Evolutionary conservation across 2,888 invertebrate species (phyloP), one percentile per base, ranked within the genome.

Genomic region (Idaea straminata): DNA sequence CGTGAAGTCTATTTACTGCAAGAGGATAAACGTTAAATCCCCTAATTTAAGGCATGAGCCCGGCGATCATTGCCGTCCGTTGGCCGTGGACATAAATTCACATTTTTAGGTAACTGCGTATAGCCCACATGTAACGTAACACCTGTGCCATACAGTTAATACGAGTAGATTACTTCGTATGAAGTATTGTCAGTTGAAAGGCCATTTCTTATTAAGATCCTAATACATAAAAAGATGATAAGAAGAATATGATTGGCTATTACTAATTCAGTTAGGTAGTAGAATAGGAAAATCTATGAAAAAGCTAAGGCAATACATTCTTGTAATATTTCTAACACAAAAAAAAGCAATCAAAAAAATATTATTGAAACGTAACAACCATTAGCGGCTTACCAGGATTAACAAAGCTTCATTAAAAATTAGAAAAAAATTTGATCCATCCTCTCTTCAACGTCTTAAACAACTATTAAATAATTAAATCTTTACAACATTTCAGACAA

Each of bases 41-140:
- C 86, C 88, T 89, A 91, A 91, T 91, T 91, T 91, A 91, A 88
- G 88, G 87, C 84, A 85, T 84, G 89, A 89, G 88, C 86, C 84
- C 80, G 79, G 82, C 88, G 89, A 91, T 91, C 90, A 91, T 91
- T 87, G 89, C 87, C 83, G 87, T 83, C 86, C 86, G 83, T 77
- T 78, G 84, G 87, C 83, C 76, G 84, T 79, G 79, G 79, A 85
- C 86, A 90, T 91, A 91, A 91, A 91, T 91, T 88, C 89, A 85
- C 89, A 89, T 90, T 90, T 91, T 91, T 88, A 89, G 89, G 85
- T 81, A 83, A 82, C 86, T 82, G 80, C 80, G 83, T 82, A 80
- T 72, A 76, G 78, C 77, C 69, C 70, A 74, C 72, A 71, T 64
- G 71, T 47, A 47, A 47, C 13, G 76, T 78, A 82, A 82, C 89